phyloP scores from a whole-genome alignment of 2,888 invertebrate species.

The Clivina fossor region DNA sequence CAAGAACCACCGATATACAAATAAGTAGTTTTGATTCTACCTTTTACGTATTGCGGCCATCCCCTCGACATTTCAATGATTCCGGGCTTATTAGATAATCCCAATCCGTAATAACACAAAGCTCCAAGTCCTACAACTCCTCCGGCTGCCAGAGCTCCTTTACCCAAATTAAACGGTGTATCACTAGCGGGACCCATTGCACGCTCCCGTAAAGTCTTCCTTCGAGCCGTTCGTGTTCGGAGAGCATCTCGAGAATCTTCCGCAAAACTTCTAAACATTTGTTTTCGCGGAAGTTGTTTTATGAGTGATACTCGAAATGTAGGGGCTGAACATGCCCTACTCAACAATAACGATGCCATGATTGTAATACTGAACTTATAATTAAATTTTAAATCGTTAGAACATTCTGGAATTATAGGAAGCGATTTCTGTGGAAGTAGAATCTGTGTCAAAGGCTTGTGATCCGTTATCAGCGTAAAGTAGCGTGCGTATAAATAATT shows the following conservation, averaged over 20 bases:
- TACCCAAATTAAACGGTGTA: constrained; percentile 82
- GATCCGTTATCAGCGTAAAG: too few relatives aligned
- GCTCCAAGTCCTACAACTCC: constrained; percentile 88
- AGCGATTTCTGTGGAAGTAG: too few relatives aligned
- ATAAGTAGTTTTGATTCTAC: constrained; percentile 87
- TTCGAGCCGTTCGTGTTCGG: constrained; percentile 53
- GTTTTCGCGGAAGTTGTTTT: constrained; percentile 55
- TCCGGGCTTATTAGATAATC: constrained; percentile 76
- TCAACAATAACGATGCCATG: constrained; percentile 26
- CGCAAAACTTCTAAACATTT: constrained; percentile 59
- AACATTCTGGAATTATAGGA: too few relatives aligned
- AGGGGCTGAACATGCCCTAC: constrained; percentile 43
- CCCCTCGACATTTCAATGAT: constrained; percentile 85
- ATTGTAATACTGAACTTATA: neutral
- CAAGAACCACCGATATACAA: constrained; percentile 90
- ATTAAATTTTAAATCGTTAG: too few relatives aligned
- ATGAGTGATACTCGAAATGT: constrained; percentile 54
- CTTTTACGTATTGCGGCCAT: constrained; percentile 93
- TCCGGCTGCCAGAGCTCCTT: constrained; percentile 86
- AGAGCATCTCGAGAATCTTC: constrained; percentile 55
- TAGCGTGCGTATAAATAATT: too few relatives aligned
- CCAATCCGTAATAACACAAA: constrained; percentile 92
- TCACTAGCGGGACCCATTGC: constrained; percentile 77
- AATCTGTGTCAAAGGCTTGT: too few relatives aligned
- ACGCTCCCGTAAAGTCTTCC: constrained; percentile 67